phyloP scores from a whole-genome alignment of 1,140 invertebrate genomes.

The Brachionus manjavacas region DNA sequence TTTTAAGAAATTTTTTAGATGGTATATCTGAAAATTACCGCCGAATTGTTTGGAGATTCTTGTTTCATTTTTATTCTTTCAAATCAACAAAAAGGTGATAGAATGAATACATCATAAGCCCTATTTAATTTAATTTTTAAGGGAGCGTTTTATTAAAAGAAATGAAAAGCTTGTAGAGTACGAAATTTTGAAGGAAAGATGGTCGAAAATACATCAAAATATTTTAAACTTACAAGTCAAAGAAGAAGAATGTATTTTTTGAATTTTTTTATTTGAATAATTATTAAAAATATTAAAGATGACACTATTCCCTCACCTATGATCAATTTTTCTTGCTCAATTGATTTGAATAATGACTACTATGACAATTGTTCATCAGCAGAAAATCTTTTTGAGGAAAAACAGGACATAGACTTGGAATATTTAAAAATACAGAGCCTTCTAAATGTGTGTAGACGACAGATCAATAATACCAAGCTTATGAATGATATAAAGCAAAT shows the following conservation, averaged over 20 bases:
- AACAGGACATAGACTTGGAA: constrained; percentile 8
- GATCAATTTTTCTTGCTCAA: neutral
- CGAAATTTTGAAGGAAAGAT: neutral
- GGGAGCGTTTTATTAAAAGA: constrained; percentile 32
- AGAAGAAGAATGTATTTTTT: constrained; percentile 8
- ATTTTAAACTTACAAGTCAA: neutral
- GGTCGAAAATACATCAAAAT: constrained; percentile 12
- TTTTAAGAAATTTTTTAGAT: constrained; percentile 11
- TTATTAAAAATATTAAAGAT: neutral
- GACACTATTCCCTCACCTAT: neutral
- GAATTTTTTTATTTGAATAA: neutral
- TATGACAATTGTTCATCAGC: neutral
- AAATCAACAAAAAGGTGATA: constrained; percentile 24
- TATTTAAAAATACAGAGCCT: constrained; percentile 30
- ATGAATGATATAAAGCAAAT: constrained; percentile 28
- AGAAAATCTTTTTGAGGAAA: constrained; percentile 6
- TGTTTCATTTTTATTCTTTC: constrained; percentile 29
- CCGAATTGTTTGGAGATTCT: constrained; percentile 20
- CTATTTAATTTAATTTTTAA: neutral
- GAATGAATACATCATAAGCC: no score
- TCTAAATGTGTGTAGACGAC: neutral
- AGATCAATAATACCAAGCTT: neutral
- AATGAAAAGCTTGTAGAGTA: constrained; percentile 23
- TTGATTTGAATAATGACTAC: neutral
- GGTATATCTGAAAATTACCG: neutral